Evolutionary conservation across 2,797 vertebrate species (phyloP).

Genomic region (Microctenopoma stevenorrisi): DNA sequence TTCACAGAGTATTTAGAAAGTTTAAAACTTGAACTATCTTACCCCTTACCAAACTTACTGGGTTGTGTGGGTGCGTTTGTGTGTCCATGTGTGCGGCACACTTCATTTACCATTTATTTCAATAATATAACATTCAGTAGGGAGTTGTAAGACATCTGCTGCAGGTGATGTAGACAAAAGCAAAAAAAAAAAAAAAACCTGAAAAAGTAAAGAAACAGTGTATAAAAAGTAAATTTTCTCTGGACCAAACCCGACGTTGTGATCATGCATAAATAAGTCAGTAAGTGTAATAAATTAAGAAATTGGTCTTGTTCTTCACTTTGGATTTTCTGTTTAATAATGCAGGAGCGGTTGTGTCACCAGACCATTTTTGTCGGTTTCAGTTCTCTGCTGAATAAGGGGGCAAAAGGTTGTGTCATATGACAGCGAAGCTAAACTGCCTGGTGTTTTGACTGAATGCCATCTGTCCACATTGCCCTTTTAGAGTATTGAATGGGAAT

Average conservation of each 20-base stretch:
- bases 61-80: conserved; percentile 20
- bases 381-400: conserved; percentile 53
- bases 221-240: conserved; percentile 27
- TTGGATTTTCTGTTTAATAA: conserved; percentile 28
- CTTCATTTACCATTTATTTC: conserved; percentile 62
- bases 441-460: conserved; percentile 66
- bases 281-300: conserved; percentile 26
- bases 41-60: conserved; percentile 40
- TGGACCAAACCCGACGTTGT: conserved; percentile 35
- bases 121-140: conserved; percentile 49
- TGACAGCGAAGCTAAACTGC: conserved; percentile 54
- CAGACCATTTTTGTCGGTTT: conserved; percentile 47
- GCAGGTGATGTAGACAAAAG: conserved; percentile 14
- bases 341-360: conserved; percentile 25
- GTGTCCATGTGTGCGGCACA: conserved; percentile 22
- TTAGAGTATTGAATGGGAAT: conserved; percentile 69
- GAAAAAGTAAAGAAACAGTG: conserved; percentile 28
- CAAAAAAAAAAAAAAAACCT: conserved; percentile 17
- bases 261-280: conserved; percentile 24
- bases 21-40: conserved; percentile 70
- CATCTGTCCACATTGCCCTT: conserved; percentile 72
- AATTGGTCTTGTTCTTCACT: conserved; percentile 3
- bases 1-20: conserved; percentile 56
- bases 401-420: conserved; percentile 54
- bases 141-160: conserved; percentile 50